Conservation (phyloP, 2,113 vertebrate species). For the Callithrix jacchus region DNA sequence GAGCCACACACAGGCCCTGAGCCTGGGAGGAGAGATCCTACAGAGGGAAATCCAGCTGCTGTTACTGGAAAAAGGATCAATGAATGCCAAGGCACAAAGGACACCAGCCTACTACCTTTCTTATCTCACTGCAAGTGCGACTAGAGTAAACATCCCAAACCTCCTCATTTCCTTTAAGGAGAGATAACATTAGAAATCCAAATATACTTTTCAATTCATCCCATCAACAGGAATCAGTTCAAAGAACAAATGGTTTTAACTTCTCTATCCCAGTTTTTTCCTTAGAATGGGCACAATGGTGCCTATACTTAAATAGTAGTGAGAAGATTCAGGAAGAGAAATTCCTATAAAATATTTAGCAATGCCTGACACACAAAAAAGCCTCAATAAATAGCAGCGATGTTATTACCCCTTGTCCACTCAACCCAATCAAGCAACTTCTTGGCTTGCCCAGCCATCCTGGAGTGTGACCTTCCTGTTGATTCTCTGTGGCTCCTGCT, state of each 20-base stretch:
- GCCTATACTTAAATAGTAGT: background rate
- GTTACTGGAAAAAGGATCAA: background rate
- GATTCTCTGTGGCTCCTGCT: background rate
- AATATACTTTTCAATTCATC: background rate
- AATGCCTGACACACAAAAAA: background rate
- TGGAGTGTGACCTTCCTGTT: background rate
- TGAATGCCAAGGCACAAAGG: background rate
- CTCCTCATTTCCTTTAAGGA: background rate
- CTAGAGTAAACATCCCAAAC: background rate
- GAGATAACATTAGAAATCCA: background rate
- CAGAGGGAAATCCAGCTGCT: background rate
- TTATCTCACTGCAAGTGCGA: background rate
- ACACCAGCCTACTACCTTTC: background rate
- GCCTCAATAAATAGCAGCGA: background rate
- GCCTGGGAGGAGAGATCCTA: background rate
- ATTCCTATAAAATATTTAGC: background rate
- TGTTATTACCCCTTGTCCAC: background rate
- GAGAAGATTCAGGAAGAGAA: background rate
- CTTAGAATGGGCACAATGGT: background rate
- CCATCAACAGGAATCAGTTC: background rate
- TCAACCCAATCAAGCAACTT: background rate
- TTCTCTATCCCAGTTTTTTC: background rate
- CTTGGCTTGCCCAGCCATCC: background rate
- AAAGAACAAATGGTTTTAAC: background rate
- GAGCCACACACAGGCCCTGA: too few relatives aligned